These are phyloP conservation scores for Spilosoma lubricipeda DNA, from an alignment of 2,888 invertebrate species.

Conservation along the genomic window DNA sequence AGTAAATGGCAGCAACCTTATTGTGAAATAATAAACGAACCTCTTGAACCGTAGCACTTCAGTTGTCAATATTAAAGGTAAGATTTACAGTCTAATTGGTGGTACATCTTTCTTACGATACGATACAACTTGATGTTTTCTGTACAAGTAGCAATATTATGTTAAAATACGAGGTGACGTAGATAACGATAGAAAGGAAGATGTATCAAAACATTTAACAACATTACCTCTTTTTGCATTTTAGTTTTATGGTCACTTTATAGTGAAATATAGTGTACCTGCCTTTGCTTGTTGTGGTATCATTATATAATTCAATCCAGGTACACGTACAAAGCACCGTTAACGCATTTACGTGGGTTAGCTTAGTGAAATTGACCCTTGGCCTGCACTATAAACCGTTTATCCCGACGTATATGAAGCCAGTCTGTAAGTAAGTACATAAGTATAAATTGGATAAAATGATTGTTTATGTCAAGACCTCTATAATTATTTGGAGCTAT, in stretches of 20 bases:
- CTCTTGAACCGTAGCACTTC: constrained; percentile 6
- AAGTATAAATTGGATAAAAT: neutral
- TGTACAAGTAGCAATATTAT: neutral
- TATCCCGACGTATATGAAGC: neutral
- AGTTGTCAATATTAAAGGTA: neutral
- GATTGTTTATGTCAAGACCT: neutral
- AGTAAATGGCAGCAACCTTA: constrained; percentile 1
- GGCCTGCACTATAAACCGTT: neutral
- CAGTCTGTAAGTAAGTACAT: neutral
- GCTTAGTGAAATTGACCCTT: neutral
- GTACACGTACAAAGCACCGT: neutral
- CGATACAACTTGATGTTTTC: neutral
- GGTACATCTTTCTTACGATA: neutral
- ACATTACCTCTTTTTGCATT: neutral
- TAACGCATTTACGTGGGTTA: neutral
- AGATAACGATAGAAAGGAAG: neutral
- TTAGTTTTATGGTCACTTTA: neutral
- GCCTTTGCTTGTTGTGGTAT: too few species aligned
- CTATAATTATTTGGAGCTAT: neutral
- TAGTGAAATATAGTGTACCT: too few species aligned
- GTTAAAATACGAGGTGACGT: neutral
- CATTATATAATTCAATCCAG: too few species aligned
- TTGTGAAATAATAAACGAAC: constrained; percentile 12
- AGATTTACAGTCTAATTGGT: neutral
- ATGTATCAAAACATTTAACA: neutral